Base-by-base conservation (phyloP, 2,113 vertebrate species). In the Neodon shergylaensis region DNA sequence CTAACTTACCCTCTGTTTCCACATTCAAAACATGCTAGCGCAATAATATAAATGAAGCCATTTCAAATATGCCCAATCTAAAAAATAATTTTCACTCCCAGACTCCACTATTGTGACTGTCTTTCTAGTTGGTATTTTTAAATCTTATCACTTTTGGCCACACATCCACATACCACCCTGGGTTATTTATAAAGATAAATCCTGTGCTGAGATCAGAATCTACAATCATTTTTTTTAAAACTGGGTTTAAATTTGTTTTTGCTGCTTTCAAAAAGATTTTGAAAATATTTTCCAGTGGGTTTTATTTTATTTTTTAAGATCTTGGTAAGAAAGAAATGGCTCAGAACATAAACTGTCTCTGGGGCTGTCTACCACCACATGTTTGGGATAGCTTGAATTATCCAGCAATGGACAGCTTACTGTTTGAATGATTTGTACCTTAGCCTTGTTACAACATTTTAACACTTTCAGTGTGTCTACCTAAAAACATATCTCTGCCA, bases 61-160 rank as follows among this genome's bases (percentile, higher is more conserved):
- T 90, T 95, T 88, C 58, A 94, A 92, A 95, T 88, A 81, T 85
- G 91, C 78, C 91, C 88, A 72, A 90, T 96, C 90, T 94, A 65
- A 92, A 86, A 92, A 87, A 88, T 47, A 89, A 39, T 74, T 79
- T 66, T 28, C 66, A n/a, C 92, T 92, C 95, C 91, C 90, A 95
- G 97, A 96, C 95, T 79, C 58, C 73, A 66, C 47, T 96, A 33
- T 61, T 94, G 21, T 3, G 31, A 79, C 88, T 94, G 82, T 95
- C 79, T 79, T 97, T 54, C 66, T 96, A 82, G 93, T 44, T 95
- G 97, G 88, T 85, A 88, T 87, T 98, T 95, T 91, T 74, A 84
- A 93, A 97, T 97, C 97, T 97, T 97, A 97, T 96, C 98, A 95
- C 85, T 82, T 76, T 49, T 73, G 97, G 73, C 93, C 97, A 96